Conservation (phyloP, 2,888 invertebrate genomes). For the Drosophila multiciliata region DNA sequence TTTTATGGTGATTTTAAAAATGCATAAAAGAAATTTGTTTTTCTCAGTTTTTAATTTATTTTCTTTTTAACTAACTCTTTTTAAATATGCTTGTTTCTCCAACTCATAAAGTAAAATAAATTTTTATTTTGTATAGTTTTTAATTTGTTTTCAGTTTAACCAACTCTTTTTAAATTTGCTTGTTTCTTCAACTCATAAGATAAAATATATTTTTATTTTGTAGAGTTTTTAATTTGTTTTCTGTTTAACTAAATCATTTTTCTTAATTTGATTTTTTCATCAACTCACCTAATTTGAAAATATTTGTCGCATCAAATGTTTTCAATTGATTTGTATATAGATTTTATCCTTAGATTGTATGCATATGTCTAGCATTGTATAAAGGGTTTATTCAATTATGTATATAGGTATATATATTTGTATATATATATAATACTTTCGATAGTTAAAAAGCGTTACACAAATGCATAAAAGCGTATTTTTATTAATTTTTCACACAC, state of each 20-base stretch:
- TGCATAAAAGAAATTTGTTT: too few relatives aligned
- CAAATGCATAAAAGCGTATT: conserved; percentile 37
- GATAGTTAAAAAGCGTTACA: conserved; percentile 45
- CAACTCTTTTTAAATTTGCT: too few relatives aligned
- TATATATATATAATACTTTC: conserved; percentile 18
- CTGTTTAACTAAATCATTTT: background rate
- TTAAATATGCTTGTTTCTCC: too few relatives aligned
- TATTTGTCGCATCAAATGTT: conserved; percentile 35
- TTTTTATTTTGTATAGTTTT: too few relatives aligned
- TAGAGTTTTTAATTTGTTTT: background rate
- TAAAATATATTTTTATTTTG: background rate
- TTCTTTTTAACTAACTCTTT: too few relatives aligned
- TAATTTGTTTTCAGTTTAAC: too few relatives aligned
- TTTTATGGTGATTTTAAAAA: too few relatives aligned
- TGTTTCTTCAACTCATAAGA: too few relatives aligned
- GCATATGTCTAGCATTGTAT: conserved; percentile 38
- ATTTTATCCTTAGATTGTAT: conserved; percentile 48
- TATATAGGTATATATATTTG: conserved; percentile 14
- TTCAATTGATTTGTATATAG: conserved; percentile 20
- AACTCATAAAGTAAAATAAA: too few relatives aligned
- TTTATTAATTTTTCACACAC: background rate
- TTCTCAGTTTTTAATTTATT: too few relatives aligned
- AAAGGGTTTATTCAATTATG: conserved; percentile 24
- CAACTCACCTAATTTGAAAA: conserved; percentile 47
- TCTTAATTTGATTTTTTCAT: background rate